Percentiles rank a stretch among this genome's conserved stretches.
These are phyloP conservation scores for Spodoptera litura DNA, from an alignment of 1,140 invertebrate genomes.

Conservation along the genomic window DNA sequence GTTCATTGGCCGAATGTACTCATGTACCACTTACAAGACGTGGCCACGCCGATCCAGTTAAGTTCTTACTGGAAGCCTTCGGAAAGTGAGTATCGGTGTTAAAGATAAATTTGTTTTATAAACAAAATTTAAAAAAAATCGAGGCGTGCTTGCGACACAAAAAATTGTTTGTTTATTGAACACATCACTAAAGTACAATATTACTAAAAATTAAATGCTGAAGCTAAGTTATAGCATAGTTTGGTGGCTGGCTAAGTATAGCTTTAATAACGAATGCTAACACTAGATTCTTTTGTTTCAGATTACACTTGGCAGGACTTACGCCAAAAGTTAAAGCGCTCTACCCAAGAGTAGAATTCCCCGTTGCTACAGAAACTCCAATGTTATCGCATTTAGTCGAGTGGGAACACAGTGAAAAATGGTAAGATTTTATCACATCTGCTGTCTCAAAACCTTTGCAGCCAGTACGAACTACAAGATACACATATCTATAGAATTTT, in stretches of 20 bases:
- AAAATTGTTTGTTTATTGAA: too few species aligned
- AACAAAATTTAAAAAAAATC: too few species aligned
- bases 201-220: too few species aligned
- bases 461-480: too few species aligned
- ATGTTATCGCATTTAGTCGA: slow-evolving; percentile 90
- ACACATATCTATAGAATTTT: too few species aligned
- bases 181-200: too few species aligned
- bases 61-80: slow-evolving; percentile 89
- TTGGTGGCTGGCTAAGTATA: too few species aligned
- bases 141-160: too few species aligned
- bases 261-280: background rate
- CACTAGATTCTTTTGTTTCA: slow-evolving; percentile 48
- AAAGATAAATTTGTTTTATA: too few species aligned
- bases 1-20: slow-evolving; percentile 79
- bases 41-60: slow-evolving; percentile 88
- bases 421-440: slow-evolving; percentile 71
- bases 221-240: too few species aligned
- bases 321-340: slow-evolving; percentile 77
- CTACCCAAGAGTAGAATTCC: slow-evolving; percentile 89
- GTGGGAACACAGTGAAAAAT: slow-evolving; percentile 95
- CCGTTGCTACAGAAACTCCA: slow-evolving; percentile 91
- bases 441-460: too few species aligned
- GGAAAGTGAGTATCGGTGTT: slow-evolving; percentile 87
- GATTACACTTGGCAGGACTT: slow-evolving; percentile 71
- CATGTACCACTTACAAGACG: slow-evolving; percentile 93